Percentiles rank a stretch among this genome's conserved stretches.
These are phyloP conservation scores for Mythimna ferrago DNA, from an alignment of 2,888 invertebrate species.

Conservation along the genomic window DNA sequence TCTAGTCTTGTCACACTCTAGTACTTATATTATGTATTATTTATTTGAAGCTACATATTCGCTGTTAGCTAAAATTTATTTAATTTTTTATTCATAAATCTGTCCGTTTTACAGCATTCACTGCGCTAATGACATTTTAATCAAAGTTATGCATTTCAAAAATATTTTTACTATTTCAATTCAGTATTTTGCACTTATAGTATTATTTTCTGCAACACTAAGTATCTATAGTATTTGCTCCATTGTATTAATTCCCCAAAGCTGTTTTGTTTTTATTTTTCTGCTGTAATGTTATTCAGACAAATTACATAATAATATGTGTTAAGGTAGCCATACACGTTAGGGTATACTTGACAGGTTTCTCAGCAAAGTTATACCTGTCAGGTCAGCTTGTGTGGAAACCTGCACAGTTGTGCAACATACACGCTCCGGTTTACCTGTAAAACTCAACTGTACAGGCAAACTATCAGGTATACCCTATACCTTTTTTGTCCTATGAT, in stretches of 20 bases:
- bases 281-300: neutral
- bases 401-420: no score
- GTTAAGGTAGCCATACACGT: no score
- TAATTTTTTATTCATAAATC: neutral
- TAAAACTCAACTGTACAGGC: no score
- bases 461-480: no score
- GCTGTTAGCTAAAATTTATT: neutral
- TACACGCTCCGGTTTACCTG: no score
- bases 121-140: neutral
- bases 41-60: no score
- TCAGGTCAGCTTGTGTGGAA: no score
- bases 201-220: constrained; percentile 21
- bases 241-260: neutral
- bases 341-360: no score
- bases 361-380: no score
- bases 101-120: neutral
- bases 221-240: constrained; percentile 9
- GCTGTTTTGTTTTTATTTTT: neutral
- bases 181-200: constrained; percentile 36
- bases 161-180: constrained; percentile 1
- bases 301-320: no score
- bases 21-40: constrained; percentile 20
- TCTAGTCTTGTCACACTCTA: constrained; percentile 31
- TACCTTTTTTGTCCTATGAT: no score
- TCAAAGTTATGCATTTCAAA: neutral